These are phyloP conservation scores for Chouioia cunea DNA, from an alignment of 2,888 invertebrate genomes.

Conservation along the genomic window DNA sequence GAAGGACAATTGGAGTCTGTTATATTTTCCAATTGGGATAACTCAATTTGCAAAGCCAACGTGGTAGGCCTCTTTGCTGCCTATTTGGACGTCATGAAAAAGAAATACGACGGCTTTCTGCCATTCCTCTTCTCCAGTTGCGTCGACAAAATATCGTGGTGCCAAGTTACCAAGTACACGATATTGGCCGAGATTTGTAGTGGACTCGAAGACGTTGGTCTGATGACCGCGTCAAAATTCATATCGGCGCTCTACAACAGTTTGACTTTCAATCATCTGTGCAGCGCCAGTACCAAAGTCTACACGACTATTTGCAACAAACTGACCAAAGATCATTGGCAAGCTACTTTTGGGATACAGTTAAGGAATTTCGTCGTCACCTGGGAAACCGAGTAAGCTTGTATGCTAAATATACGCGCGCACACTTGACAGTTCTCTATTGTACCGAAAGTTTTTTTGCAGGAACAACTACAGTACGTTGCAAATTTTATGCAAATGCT, in stretches of 20 bases:
- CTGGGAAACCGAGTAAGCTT: conserved; percentile 60
- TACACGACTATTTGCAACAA: conserved; percentile 71
- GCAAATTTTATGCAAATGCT: conserved; percentile 57
- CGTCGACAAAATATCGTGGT: conserved; percentile 68
- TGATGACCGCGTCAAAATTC: conserved; percentile 51
- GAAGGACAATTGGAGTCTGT: conserved; percentile 69
- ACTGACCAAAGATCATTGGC: conserved; percentile 69
- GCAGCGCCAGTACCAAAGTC: conserved; percentile 74
- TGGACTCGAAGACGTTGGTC: conserved; percentile 54
- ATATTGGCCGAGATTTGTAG: conserved; percentile 72
- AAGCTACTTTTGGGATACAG: conserved; percentile 64
- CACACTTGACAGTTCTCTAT: background rate
- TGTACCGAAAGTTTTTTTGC: background rate
- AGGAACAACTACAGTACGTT: conserved; percentile 56
- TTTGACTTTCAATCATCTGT: conserved; percentile 71
- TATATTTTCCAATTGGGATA: conserved; percentile 75
- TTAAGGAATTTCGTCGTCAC: conserved; percentile 61
- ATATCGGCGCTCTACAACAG: conserved; percentile 60
- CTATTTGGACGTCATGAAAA: conserved; percentile 62
- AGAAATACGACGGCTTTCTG: conserved; percentile 57
- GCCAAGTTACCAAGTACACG: conserved; percentile 74
- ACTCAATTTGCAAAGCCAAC: conserved; percentile 72
- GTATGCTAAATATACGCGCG: background rate
- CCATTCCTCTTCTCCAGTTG: conserved; percentile 59
- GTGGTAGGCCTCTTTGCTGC: conserved; percentile 68